Percentiles rank a stretch among this genome's conserved stretches.
Evolutionary conservation across 2,797 vertebrate species (phyloP).

Genomic region (Gouania willdenowi): DNA sequence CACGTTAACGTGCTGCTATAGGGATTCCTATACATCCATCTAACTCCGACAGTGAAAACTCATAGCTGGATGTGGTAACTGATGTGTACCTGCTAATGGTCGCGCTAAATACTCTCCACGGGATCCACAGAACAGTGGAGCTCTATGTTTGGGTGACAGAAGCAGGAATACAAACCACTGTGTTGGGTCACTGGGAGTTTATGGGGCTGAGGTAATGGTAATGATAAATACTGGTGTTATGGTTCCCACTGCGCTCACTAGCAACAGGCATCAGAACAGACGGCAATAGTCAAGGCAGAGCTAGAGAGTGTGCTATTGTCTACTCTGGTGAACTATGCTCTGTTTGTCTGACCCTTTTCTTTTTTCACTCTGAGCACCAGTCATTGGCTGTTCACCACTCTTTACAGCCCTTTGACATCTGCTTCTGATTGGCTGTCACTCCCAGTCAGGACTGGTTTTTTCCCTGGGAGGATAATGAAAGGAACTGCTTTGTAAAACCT

Average conservation of each 20-base stretch:
- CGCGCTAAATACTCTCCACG: conserved; percentile 25
- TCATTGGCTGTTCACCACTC: conserved; percentile 43
- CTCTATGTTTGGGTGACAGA: conserved; percentile 19
- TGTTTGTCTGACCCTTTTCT: conserved; percentile 68
- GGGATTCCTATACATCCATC: too few species aligned
- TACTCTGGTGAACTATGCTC: conserved; percentile 42
- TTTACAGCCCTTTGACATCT: conserved; percentile 39
- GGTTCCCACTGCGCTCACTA: conserved; percentile 35
- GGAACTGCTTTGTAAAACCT: conserved; percentile 37
- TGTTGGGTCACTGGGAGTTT: conserved; percentile 37
- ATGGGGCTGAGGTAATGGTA: conserved; percentile 49
- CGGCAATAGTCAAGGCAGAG: conserved; percentile 25
- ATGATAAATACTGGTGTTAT: conserved; percentile 32
- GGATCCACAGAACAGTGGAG: conserved; percentile 14
- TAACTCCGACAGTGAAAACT: too few species aligned
- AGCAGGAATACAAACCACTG: conserved; percentile 4
- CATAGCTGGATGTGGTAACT: conserved; percentile 1
- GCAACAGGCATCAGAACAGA: conserved; percentile 17
- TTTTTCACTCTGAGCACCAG: conserved; percentile 24
- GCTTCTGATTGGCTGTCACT: conserved; percentile 45
- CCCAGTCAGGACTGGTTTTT: conserved; percentile 28
- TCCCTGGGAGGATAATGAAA: conserved; percentile 57
- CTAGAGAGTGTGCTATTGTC: conserved; percentile 15
- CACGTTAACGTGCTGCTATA: too few species aligned
- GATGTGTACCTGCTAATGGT: conserved; percentile 31